These are phyloP conservation scores for Tragelaphus buxtoni DNA, from an alignment of 2,113 vertebrate species.

Conservation along the genomic window DNA sequence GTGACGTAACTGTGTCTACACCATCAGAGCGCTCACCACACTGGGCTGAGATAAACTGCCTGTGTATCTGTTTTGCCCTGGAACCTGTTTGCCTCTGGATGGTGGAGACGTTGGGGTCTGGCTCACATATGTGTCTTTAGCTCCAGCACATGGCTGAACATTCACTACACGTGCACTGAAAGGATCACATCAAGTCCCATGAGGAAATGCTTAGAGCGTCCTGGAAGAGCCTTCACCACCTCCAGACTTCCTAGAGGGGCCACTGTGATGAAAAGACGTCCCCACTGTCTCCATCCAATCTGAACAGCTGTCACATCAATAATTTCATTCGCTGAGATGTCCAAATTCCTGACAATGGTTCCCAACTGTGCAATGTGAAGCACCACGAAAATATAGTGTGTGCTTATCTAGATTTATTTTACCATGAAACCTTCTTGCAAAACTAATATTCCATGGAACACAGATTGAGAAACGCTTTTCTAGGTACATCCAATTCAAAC, in stretches of 20 bases:
- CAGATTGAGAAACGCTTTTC: too few species aligned
- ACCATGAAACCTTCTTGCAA: neutral
- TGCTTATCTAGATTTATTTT: neutral
- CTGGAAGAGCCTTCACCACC: neutral
- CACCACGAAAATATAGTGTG: neutral
- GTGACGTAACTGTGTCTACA: accelerated
- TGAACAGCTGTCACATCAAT: neutral
- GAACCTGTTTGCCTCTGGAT: neutral
- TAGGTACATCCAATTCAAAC: too few species aligned
- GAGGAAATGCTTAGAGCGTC: neutral
- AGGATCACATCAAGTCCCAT: accelerated
- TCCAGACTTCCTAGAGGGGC: neutral
- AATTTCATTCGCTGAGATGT: neutral
- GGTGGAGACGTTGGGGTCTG: neutral
- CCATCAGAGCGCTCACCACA: neutral
- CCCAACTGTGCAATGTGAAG: neutral
- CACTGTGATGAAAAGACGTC: neutral
- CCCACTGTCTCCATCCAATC: neutral
- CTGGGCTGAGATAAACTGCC: neutral
- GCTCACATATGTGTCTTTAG: too few species aligned
- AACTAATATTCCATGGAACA: neutral
- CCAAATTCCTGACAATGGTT: neutral
- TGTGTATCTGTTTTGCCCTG: too few species aligned
- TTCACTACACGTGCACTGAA: accelerated
- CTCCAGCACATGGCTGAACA: accelerated